phyloP scores from a whole-genome alignment of 2,888 invertebrate genomes.

The Leptura quadrifasciata region DNA sequence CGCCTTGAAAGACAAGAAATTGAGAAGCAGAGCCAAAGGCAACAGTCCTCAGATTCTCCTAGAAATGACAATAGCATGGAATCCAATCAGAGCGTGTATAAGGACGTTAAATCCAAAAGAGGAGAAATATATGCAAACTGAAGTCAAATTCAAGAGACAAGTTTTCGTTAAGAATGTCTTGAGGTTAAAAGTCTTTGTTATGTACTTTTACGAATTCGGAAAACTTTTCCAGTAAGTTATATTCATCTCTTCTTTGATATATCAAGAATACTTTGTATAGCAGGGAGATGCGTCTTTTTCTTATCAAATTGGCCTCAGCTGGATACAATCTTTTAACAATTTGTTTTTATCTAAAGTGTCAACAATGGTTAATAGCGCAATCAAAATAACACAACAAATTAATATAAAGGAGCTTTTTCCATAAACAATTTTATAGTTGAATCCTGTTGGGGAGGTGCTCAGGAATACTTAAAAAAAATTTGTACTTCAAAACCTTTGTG shows the following conservation, averaged over 20 bases:
- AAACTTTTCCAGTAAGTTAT: constrained; percentile 91
- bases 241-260: not conserved
- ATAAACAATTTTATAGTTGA: too few relatives aligned
- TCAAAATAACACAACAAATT: too few relatives aligned
- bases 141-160: constrained; percentile 96
- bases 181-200: constrained; percentile 91
- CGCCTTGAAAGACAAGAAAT: constrained; percentile 95
- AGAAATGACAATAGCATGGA: constrained; percentile 95
- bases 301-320: too few relatives aligned
- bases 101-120: constrained; percentile 96
- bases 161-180: constrained; percentile 95
- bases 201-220: constrained; percentile 91
- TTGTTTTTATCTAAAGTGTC: too few relatives aligned
- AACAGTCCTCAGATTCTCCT: constrained; percentile 91
- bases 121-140: constrained; percentile 95
- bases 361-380: too few relatives aligned
- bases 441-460: too few relatives aligned
- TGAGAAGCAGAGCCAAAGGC: constrained; percentile 93
- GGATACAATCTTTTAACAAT: too few relatives aligned
- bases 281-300: too few relatives aligned
- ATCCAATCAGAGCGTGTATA: constrained; percentile 93
- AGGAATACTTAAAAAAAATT: too few relatives aligned
- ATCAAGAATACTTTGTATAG: too few relatives aligned
- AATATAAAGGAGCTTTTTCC: too few relatives aligned
- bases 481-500: too few relatives aligned